These are phyloP conservation scores for Guaruba guarouba DNA, from an alignment of 2,113 vertebrate genomes.

Conservation along the genomic window DNA sequence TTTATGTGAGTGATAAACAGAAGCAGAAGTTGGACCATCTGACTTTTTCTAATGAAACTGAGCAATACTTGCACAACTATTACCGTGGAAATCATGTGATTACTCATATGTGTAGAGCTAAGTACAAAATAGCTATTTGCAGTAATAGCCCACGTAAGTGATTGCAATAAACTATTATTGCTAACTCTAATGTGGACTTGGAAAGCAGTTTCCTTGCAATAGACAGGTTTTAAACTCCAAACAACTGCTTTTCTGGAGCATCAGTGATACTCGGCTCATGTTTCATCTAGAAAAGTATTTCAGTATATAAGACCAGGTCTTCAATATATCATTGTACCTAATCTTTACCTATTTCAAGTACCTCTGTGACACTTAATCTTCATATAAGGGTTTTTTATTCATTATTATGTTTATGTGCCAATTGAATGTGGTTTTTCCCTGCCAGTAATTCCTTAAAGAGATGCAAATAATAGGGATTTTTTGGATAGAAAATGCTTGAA, in stretches of 20 bases:
- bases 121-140: slow-evolving; percentile 4
- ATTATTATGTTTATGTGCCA: not conserved
- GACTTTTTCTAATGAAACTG: not conserved
- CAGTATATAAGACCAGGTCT: not conserved
- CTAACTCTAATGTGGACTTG: not conserved
- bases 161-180: not conserved
- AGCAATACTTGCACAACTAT: not conserved
- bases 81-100: not conserved
- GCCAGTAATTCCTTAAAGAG: not conserved
- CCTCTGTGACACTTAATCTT: not conserved
- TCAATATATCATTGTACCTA: not conserved
- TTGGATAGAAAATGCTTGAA: not conserved
- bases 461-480: not conserved
- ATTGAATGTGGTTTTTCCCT: not conserved
- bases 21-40: not conserved
- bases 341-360: not conserved
- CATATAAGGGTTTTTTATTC: not conserved
- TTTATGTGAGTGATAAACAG: not conserved
- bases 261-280: not conserved
- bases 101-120: not conserved
- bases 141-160: not conserved
- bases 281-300: not conserved
- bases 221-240: not conserved
- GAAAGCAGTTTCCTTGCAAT: not conserved
- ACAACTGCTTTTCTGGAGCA: not conserved